Evolutionary conservation across 2,113 vertebrate species (phyloP).

Genomic region (Gnathonemus echidnorhynchus): DNA sequence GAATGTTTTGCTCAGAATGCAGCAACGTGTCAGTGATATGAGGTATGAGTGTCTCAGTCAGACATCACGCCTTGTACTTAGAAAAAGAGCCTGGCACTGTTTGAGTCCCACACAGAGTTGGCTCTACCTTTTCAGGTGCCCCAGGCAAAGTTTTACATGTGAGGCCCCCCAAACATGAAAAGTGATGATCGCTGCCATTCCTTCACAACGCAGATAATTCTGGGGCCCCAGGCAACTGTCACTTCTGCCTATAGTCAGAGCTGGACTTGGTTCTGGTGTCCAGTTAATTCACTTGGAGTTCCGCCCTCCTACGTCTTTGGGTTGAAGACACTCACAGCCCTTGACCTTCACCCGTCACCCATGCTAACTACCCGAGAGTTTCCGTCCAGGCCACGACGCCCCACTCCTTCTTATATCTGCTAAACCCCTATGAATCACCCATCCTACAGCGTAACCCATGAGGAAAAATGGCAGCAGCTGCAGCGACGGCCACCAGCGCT

Average conservation of each 20-base stretch:
- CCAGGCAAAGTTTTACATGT: neutral
- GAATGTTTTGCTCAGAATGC: neutral
- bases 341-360: neutral
- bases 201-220: neutral
- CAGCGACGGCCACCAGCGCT: neutral
- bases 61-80: neutral
- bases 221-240: neutral
- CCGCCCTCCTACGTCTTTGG: neutral
- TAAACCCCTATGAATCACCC: neutral
- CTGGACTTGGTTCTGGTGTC: neutral
- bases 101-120: neutral
- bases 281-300: neutral
- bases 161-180: neutral
- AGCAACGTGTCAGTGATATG: neutral
- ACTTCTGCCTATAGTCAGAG: neutral
- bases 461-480: neutral
- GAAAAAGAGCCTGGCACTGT: neutral
- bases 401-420: neutral
- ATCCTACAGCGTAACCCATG: neutral
- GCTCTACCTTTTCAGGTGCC: neutral
- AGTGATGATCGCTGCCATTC: neutral
- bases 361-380: neutral
- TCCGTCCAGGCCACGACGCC: neutral
- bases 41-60: neutral
- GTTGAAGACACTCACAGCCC: neutral